Conservation (phyloP, 2,888 invertebrate species). For the Thera obeliscata region DNA sequence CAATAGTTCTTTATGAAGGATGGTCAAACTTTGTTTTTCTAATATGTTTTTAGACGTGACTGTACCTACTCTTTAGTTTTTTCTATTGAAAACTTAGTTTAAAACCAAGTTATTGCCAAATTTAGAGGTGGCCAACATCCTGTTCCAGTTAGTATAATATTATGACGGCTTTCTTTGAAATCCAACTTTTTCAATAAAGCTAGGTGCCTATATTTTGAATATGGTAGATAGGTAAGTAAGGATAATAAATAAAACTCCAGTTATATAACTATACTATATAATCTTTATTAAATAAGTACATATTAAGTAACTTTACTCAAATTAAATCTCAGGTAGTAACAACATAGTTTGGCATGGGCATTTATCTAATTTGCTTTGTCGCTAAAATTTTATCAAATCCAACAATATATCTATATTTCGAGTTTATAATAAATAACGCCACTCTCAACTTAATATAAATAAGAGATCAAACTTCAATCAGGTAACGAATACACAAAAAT, state of each 20-base stretch:
- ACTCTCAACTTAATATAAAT: constrained; percentile 64
- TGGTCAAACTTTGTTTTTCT: too few relatives aligned
- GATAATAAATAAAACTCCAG: constrained; percentile 13
- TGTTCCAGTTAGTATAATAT: too few relatives aligned
- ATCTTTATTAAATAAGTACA: constrained; percentile 54
- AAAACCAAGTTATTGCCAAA: too few relatives aligned
- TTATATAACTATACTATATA: constrained; percentile 34
- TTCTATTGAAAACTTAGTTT: too few relatives aligned
- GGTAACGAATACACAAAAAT: constrained; percentile 63
- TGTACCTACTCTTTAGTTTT: too few relatives aligned
- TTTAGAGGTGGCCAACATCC: too few relatives aligned
- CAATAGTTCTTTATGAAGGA: too few relatives aligned
- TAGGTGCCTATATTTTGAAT: not conserved
- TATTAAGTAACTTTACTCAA: constrained; percentile 58
- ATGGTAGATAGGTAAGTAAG: not conserved
- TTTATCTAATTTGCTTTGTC: constrained; percentile 47
- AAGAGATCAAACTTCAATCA: constrained; percentile 82
- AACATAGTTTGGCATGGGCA: constrained; percentile 75
- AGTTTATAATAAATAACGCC: constrained; percentile 67
- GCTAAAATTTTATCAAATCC: constrained; percentile 57
- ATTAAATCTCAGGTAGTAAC: constrained; percentile 74
- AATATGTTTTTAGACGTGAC: too few relatives aligned
- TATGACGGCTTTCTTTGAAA: too few relatives aligned
- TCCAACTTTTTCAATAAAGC: not conserved
- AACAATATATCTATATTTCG: constrained; percentile 60